phyloP scores from a whole-genome alignment of 1,140 invertebrate species.

The Portunus trituberculatus region DNA sequence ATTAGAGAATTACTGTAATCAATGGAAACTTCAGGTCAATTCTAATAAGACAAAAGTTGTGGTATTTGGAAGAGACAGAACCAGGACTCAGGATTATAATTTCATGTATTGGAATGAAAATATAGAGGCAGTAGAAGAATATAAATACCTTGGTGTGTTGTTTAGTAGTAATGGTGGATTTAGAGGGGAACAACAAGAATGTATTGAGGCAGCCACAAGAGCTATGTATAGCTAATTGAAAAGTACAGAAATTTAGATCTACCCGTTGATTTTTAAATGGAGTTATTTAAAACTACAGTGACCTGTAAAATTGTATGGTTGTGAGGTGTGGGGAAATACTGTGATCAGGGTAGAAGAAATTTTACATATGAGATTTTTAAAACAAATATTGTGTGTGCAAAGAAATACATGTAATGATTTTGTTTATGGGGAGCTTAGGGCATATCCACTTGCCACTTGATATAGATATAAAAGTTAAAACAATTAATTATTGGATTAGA shows the following conservation, averaged over 20 bases:
- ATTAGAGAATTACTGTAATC: neutral
- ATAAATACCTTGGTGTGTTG: neutral
- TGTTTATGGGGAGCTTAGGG: constrained; percentile 15
- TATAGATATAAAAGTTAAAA: neutral
- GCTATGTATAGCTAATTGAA: neutral
- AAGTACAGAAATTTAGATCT: neutral
- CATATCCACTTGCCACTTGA: neutral
- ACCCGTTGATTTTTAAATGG: neutral
- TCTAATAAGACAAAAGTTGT: neutral
- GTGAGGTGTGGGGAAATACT: neutral
- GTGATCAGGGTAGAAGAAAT: neutral
- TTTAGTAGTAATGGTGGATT: neutral
- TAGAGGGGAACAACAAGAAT: neutral
- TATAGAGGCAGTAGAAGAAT: neutral
- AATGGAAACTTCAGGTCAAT: neutral
- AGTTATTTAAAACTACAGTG: neutral
- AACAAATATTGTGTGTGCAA: neutral
- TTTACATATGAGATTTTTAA: constrained; percentile 23
- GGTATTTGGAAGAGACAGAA: neutral
- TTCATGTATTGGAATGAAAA: neutral
- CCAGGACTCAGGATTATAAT: neutral
- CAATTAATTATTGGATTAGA: neutral
- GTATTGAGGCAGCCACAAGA: neutral
- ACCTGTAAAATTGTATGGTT: neutral
- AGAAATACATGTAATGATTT: neutral